These are phyloP conservation scores for Hemiprocne comata DNA, from an alignment of 2,113 vertebrate genomes.

Conservation along the genomic window DNA sequence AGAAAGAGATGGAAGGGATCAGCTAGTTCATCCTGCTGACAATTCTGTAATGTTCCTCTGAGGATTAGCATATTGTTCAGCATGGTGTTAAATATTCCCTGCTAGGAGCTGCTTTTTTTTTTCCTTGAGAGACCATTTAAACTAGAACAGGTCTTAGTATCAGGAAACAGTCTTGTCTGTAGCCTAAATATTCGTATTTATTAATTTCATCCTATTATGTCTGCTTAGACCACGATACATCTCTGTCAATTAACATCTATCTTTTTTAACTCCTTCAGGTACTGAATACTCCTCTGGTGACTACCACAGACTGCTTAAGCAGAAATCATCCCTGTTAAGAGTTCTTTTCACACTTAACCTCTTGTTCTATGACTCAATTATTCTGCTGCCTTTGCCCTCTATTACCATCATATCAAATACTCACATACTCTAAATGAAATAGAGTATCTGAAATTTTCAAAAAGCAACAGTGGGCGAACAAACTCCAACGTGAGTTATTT, in stretches of 20 bases:
- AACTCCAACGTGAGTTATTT: constrained; percentile 40
- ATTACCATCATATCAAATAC: not conserved
- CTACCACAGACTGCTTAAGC: not conserved
- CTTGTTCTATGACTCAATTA: not conserved
- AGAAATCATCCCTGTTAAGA: not conserved
- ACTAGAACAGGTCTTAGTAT: constrained; percentile 14
- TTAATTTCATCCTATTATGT: constrained; percentile 46
- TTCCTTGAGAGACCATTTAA: not conserved
- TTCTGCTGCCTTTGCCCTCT: not conserved
- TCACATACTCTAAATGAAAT: not conserved
- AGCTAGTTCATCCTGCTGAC: constrained; percentile 52
- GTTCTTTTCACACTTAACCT: not conserved
- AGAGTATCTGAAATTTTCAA: not conserved
- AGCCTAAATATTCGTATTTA: constrained; percentile 35
- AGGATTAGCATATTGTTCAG: constrained; percentile 66
- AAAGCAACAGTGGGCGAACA: constrained; percentile 42
- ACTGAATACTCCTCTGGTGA: not conserved
- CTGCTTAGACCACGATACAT: constrained; percentile 5
- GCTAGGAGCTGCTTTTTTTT: not conserved
- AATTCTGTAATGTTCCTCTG: constrained; percentile 30
- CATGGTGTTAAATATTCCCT: constrained; percentile 41
- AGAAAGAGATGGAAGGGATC: constrained; percentile 33
- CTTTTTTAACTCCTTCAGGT: constrained; percentile 41
- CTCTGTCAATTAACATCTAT: not conserved
- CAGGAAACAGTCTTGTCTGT: constrained; percentile 1